Evolutionary conservation across 2,797 vertebrate genomes (phyloP).

Genomic region (Acipenser ruthenus): DNA sequence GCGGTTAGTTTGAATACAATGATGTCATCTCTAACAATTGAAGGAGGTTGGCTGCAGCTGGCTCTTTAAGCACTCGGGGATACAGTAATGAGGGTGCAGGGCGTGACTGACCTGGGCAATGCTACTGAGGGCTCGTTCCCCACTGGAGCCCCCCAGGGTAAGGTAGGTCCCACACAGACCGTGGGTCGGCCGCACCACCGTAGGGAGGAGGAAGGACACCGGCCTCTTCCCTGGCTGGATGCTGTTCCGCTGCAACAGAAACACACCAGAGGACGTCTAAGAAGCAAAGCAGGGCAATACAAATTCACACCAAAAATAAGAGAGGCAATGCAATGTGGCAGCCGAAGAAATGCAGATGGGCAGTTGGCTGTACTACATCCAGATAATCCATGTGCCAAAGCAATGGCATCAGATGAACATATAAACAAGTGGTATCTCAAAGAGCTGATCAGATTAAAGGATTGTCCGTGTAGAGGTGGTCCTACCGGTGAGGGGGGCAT

Average conservation of each 20-base stretch:
- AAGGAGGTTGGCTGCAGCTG: no score
- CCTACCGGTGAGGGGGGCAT: slow-evolving; percentile 53
- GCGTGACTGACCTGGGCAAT: slow-evolving; percentile 72
- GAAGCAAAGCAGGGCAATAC: slow-evolving; percentile 3
- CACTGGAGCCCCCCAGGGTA: slow-evolving; percentile 78
- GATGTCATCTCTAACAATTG: no score
- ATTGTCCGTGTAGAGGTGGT: slow-evolving; percentile 13
- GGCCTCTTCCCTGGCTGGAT: slow-evolving; percentile 78
- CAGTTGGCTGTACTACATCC: no score
- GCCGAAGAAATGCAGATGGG: neutral
- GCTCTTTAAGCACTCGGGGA: no score
- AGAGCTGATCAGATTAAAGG: neutral
- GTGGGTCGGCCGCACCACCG: slow-evolving; percentile 76
- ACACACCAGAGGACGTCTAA: slow-evolving; percentile 14
- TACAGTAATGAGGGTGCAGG: no score
- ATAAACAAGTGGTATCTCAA: slow-evolving; percentile 3
- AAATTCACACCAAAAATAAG: neutral
- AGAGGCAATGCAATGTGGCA: neutral
- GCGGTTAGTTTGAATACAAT: no score
- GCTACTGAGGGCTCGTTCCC: slow-evolving; percentile 77
- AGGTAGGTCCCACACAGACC: slow-evolving; percentile 91
- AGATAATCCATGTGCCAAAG: no score
- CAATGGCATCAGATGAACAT: neutral
- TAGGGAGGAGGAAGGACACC: slow-evolving; percentile 86
- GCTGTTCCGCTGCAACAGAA: slow-evolving; percentile 65